phyloP scores from a whole-genome alignment of 37 sponge, comb jelly and placozoan species.

The Crambe crambe region DNA sequence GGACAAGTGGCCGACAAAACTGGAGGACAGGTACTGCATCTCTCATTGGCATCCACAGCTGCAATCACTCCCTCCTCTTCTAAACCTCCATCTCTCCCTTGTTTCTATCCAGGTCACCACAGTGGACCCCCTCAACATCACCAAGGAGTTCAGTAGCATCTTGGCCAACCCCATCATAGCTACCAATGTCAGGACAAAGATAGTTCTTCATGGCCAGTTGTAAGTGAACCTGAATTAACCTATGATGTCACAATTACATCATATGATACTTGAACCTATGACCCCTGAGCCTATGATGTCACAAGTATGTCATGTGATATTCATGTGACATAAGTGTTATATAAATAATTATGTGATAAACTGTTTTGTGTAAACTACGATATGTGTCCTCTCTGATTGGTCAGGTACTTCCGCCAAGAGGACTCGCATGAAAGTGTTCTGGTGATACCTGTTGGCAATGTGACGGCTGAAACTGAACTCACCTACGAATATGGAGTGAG shows the following conservation, averaged over 20 bases:
- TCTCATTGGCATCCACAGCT: too few relatives aligned
- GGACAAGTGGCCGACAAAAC: constrained; percentile 86
- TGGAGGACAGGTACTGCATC: constrained; percentile 61
- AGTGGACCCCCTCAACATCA: constrained; percentile 82
- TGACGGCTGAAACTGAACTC: constrained; percentile 82
- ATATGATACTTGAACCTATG: too few relatives aligned
- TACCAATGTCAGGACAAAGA: constrained; percentile 74
- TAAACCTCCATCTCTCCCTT: background rate
- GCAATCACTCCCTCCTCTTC: background rate
- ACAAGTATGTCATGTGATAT: background rate
- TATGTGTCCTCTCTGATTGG: background rate
- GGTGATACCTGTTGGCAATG: constrained; percentile 75
- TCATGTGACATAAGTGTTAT: too few relatives aligned
- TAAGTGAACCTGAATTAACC: constrained; percentile 14
- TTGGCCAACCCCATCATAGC: constrained; percentile 85
- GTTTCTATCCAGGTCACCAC: constrained; percentile 47
- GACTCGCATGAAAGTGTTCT: constrained; percentile 60
- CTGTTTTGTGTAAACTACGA: too few relatives aligned
- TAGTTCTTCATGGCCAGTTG: constrained; percentile 74
- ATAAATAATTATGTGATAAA: too few relatives aligned
- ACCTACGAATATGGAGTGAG: constrained; percentile 87
- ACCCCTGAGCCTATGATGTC: background rate
- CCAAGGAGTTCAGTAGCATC: constrained; percentile 75
- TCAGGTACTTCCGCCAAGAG: constrained; percentile 77
- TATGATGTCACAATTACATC: background rate